Base-by-base conservation (phyloP, 2,797 vertebrate species). In the Chelonia mydas region DNA sequence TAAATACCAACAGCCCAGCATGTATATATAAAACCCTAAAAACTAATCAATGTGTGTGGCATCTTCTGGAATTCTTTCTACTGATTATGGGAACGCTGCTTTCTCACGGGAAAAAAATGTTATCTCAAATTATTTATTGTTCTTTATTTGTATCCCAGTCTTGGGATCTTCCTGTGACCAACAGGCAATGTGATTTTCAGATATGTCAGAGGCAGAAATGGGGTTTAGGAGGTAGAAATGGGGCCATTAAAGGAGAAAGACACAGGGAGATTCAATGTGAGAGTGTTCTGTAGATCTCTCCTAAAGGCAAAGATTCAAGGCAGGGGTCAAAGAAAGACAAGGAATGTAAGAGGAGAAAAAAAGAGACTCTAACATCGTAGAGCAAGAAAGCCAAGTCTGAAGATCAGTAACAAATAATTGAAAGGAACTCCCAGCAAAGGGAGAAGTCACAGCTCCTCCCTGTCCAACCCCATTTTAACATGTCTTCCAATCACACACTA, bases 281-380 rank as follows among this genome's bases (percentile, higher is more conserved):
- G 86, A 78, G 5, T 9, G 80, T 49, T 72, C n/a, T 82, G 47
- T 51, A 31, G 28, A 13, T 19, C 65, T 23, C 85, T 86, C 33
- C 74, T 41, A 86, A 90, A 33, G n/a, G 65, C 49, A 74, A 91
- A 50, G 89, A 27, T 54, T 25, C 57, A 27, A 89, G 54, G 41
- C 74, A 91, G 84, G 82, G 8, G 86, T 11, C 61, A 72, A 81
- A 87, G 91, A 3, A 51, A 59, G 2, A 1, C 10, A 45, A 81
- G 37, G 2, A 76, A 3, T 21, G 47, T 65, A 25, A 80, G 82
- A 88, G 27, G 1, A 1, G 0, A 0, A 1, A 0, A 51, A 50
- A 50, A 25, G 7, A 88, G n/a, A 23, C 7, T 27, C 5, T 28
- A 57, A 45, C 72, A 81, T 2, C 4, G 11, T 59, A 82, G 11